Percentiles rank a stretch among this genome's conserved stretches.
phyloP scores from a whole-genome alignment of 2,797 vertebrate genomes.

The Rhinatrema bivittatum region DNA sequence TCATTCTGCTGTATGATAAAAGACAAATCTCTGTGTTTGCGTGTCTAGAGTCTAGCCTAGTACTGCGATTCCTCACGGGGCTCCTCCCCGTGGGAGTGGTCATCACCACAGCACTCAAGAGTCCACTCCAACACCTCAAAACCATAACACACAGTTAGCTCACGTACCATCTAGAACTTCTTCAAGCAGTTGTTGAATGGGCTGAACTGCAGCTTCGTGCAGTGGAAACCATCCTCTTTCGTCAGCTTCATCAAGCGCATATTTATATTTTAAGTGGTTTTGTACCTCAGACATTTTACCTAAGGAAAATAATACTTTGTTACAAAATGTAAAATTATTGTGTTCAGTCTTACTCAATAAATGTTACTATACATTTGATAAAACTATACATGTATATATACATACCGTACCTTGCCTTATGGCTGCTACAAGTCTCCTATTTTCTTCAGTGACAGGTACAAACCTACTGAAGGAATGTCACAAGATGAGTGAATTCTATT shows the following conservation, averaged over 20 bases:
- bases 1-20: too few species aligned
- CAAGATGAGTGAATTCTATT: too few species aligned
- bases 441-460: slow-evolving; percentile 57
- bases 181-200: slow-evolving; percentile 68
- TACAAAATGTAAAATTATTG: background rate
- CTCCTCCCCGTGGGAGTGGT: too few species aligned
- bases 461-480: slow-evolving; percentile 46
- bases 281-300: slow-evolving; percentile 66
- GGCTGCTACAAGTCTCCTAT: slow-evolving; percentile 61
- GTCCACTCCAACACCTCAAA: too few species aligned
- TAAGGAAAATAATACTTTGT: slow-evolving; percentile 27
- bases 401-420: slow-evolving; percentile 73
- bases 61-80: too few species aligned
- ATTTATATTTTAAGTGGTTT: slow-evolving; percentile 54
- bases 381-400: background rate
- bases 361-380: too few species aligned
- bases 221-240: slow-evolving; percentile 73
- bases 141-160: too few species aligned
- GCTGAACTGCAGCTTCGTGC: slow-evolving; percentile 63
- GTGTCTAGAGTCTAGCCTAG: too few species aligned
- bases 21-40: too few species aligned
- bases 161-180: slow-evolving; percentile 62
- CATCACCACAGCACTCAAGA: too few species aligned
- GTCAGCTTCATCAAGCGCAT: slow-evolving; percentile 71
- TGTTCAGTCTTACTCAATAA: background rate